These are phyloP conservation scores for Microcaecilia unicolor DNA, from an alignment of 2,797 vertebrate species.

Conservation along the genomic window DNA sequence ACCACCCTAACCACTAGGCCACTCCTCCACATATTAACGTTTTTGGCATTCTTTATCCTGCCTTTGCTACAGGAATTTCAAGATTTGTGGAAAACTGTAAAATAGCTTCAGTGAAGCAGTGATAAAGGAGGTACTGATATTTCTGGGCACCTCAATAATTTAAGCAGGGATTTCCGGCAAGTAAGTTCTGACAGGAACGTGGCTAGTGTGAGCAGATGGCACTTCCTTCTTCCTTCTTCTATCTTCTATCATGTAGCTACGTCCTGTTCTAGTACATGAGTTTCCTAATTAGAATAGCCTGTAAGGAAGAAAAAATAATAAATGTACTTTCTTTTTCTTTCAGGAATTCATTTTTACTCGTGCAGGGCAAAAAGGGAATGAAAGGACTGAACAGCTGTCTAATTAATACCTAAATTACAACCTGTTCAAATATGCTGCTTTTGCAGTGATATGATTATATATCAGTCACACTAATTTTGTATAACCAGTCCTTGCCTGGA, in stretches of 20 bases:
- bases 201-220: constrained; percentile 2
- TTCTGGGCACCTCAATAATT: too few species aligned
- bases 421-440: not conserved
- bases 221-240: not conserved
- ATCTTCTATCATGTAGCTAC: not conserved
- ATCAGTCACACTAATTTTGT: not conserved
- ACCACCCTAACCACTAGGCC: too few species aligned
- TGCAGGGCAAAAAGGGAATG: rapidly evolving
- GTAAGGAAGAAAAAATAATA: not conserved
- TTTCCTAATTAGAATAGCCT: not conserved
- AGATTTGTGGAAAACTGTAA: too few species aligned
- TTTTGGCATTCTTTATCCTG: too few species aligned
- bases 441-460: not conserved
- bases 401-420: not conserved
- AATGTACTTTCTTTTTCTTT: not conserved
- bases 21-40: too few species aligned
- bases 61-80: too few species aligned
- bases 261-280: not conserved
- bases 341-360: not conserved
- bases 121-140: too few species aligned
- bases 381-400: not conserved
- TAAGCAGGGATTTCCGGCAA: too few species aligned
- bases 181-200: too few species aligned
- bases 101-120: too few species aligned
- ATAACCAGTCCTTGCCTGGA: not conserved